These are phyloP conservation scores for Ochotona princeps DNA, from an alignment of 2,113 vertebrate genomes.

Conservation along the genomic window DNA sequence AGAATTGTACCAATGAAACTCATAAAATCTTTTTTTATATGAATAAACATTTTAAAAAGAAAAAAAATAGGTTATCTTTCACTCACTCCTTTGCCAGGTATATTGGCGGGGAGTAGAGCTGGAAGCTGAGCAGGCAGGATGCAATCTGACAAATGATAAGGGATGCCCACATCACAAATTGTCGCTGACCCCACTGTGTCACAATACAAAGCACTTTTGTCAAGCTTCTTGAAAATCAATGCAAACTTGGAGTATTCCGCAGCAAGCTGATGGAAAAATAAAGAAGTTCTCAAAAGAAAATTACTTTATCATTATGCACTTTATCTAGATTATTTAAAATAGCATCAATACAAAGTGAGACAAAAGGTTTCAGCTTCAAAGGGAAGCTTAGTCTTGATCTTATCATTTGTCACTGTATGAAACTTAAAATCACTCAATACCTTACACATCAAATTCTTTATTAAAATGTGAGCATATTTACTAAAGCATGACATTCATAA, in stretches of 20 bases:
- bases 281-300: not conserved
- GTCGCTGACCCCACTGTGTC: too few relatives aligned
- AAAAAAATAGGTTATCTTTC: too few relatives aligned
- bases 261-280: not conserved
- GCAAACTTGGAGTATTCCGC: not conserved
- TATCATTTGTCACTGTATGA: not conserved
- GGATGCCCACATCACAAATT: too few relatives aligned
- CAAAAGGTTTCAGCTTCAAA: too few relatives aligned
- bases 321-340: slow-evolving; percentile 5
- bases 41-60: too few relatives aligned
- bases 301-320: not conserved
- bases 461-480: not conserved
- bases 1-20: too few relatives aligned
- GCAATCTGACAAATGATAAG: too few relatives aligned
- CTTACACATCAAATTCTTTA: not conserved
- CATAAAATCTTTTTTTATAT: too few relatives aligned
- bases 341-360: not conserved
- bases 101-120: too few relatives aligned
- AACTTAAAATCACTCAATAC: not conserved
- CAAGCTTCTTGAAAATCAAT: not conserved
- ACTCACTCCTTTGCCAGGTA: too few relatives aligned
- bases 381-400: not conserved
- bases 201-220: too few relatives aligned
- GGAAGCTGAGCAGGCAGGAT: too few relatives aligned
- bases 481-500: not conserved